Percentiles rank a stretch among this genome's conserved stretches.
These are phyloP conservation scores for Cariama cristata DNA, from an alignment of 2,113 vertebrate species.

Conservation along the genomic window DNA sequence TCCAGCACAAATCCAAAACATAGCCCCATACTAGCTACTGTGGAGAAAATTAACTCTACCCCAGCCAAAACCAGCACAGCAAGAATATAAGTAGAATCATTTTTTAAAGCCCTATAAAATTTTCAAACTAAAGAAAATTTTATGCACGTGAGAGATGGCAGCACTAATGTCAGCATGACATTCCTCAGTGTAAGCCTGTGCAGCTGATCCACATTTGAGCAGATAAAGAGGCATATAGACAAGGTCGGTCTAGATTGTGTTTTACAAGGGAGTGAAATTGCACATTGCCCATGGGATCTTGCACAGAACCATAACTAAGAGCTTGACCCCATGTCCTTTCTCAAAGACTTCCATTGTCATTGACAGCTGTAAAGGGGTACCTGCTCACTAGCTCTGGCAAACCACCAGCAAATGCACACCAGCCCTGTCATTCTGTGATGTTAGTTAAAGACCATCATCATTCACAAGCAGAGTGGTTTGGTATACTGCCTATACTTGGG, in stretches of 20 bases:
- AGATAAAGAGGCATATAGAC: not conserved
- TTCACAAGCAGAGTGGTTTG: not conserved
- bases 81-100: too few species aligned
- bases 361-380: not conserved
- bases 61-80: too few species aligned
- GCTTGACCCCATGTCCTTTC: not conserved
- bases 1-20: too few species aligned
- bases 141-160: not conserved
- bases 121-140: not conserved
- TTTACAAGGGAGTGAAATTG: not conserved
- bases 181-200: not conserved
- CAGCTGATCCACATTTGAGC: not conserved
- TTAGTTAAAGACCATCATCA: not conserved
- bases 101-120: not conserved
- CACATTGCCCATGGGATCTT: fast-evolving
- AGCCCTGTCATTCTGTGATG: not conserved
- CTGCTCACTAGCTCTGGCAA: not conserved
- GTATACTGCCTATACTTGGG: not conserved
- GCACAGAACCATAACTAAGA: not conserved
- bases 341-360: not conserved
- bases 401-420: not conserved
- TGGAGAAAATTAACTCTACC: too few species aligned
- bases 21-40: too few species aligned
- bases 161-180: not conserved
- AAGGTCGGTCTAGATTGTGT: not conserved